Base-by-base conservation (phyloP, 1,140 invertebrate genomes). In the Zaprionus camerounensis region DNA sequence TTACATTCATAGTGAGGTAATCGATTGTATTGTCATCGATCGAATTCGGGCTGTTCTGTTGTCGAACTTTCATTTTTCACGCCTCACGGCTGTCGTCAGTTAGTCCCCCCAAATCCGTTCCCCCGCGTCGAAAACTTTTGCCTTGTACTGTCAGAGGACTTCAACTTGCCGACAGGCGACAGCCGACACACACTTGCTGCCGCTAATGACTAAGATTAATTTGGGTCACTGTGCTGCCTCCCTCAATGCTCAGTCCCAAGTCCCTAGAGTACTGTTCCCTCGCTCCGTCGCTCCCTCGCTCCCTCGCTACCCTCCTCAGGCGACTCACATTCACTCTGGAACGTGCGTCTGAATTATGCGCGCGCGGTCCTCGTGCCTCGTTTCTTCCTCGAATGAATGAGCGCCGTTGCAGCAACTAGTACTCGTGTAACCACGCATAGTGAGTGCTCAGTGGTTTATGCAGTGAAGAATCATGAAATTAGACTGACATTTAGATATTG, bases 131-230 rank as follows among this genome's bases (percentile, higher is more conserved):
- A 15, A 80, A 86, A 87, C 69, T 86, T 87, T 80, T 78, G 80
- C 66, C 69, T 78, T 72, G 76, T 76, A 78, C 81, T 82, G 76
- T 80, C 71, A 65, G 66, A 41, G 41, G 55, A 74, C 76, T 69
- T 77, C 53, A 46, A 73, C 26, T 69, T 81, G 65, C 51, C 28
- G 6, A 31, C 31, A 31, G 31, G 3, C 41, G 41, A 44, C 62
- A 70, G 68, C 75, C 79, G 67, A 56, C 66, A 58, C 55, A 82
- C 81, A 88, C 84, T 83, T 83, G 78, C 78, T 69, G 20, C 70
- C 75, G 85, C 86, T 75, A 90, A 91, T 82, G 86, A 90, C 79
- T 70, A 85, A 90, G 86, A 90, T 90, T 90, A 90, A 90, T 90
- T 90, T 90, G 85, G 85, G 86, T 91, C 85, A 90, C 72, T 90